phyloP scores from a whole-genome alignment of 2,797 vertebrate genomes.

The Malacoraja senta region DNA sequence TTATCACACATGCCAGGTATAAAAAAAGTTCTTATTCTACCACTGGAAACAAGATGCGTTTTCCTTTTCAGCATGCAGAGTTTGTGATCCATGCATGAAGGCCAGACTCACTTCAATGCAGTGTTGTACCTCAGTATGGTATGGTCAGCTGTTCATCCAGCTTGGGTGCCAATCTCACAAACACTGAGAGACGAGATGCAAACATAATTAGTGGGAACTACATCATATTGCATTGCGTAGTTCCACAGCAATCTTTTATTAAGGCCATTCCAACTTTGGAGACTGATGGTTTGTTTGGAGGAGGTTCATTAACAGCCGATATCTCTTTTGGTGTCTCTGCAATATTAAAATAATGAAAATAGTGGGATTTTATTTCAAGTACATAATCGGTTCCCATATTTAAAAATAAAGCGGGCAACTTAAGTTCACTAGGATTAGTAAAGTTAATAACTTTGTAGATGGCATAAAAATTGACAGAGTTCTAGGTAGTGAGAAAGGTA shows the following conservation, averaged over 20 bases:
- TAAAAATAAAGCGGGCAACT: not conserved
- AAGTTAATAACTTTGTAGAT: no score
- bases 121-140: not conserved
- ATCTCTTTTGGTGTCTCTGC: conserved; percentile 75
- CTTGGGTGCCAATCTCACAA: not conserved
- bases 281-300: conserved; percentile 83
- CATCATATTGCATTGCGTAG: conserved; percentile 86
- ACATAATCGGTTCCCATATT: not conserved
- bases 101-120: not conserved
- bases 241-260: conserved; percentile 95
- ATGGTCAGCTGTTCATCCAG: not conserved
- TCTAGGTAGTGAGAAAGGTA: no score
- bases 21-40: not conserved
- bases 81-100: conserved; percentile 31
- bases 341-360: conserved; percentile 17
- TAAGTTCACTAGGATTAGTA: no score
- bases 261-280: conserved; percentile 81
- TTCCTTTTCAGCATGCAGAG: not conserved
- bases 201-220: conserved; percentile 48
- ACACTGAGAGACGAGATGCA: not conserved
- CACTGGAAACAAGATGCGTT: conserved; percentile 4
- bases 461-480: no score
- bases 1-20: conserved; percentile 23
- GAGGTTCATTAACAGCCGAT: conserved; percentile 70
- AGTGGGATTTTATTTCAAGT: not conserved